Base-by-base conservation (phyloP, 1,140 invertebrate species). In the Pentalonia nigronervosa region DNA sequence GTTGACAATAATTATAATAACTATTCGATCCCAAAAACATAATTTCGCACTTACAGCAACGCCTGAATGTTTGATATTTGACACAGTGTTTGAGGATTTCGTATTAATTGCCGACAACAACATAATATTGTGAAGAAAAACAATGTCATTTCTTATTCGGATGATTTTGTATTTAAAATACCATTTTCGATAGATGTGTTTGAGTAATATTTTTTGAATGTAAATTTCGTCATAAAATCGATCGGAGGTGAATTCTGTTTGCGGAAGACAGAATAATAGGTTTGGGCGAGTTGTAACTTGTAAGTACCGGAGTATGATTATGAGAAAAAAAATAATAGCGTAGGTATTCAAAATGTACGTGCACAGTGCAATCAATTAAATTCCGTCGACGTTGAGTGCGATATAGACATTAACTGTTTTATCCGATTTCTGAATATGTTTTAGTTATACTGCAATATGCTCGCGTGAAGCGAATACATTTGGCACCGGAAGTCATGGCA, bases 1-100 rank as follows among this genome's bases (percentile, higher is more conserved):
- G 60, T 76, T 76, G 60, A 76, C n/a, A 76, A 76, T 76, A 76
- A n/a, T 67, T n/a, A 67, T 14, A 67, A 67, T 67, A 67, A n/a
- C 60, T n/a, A 30, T n/a, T 41, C 4, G 60, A 76, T 76, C 11
- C 4, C 14, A 14, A 34, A 34, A 76, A 76, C 60, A 76, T n/a
- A 34, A 34, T 76, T 4, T 14, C n/a, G 30, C n/a, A 17, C 4
- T 76, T 76, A n/a, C 60, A 76, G n/a, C 30, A n/a, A n/a, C 14
- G 30, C 14, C 21, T 0, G 50, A 30, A 20, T 25, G 56, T 25
- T 56, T 25, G 17, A n/a, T 76, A n/a, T 25, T 23, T 25, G 56
- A 56, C 7, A 53, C 21, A 76, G 60, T 34, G 8, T 30, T 30
- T 60, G 23, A 25, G 1, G n/a, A 76, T 76, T 76, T n/a, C n/a